These are phyloP conservation scores for Nymphalis io DNA, from an alignment of 1,140 invertebrate species.

Conservation along the genomic window DNA sequence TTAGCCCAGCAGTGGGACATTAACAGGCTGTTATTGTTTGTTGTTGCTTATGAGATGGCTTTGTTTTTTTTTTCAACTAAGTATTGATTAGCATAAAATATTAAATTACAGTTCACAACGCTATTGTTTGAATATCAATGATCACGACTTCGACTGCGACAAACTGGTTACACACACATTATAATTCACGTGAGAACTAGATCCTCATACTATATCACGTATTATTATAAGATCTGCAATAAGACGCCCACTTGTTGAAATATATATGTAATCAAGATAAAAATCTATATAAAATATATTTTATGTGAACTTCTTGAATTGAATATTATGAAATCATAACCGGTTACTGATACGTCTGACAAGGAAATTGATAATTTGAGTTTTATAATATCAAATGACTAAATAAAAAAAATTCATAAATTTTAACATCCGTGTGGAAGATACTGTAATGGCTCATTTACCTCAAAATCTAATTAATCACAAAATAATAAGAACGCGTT, in stretches of 20 bases:
- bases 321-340: constrained; percentile 26
- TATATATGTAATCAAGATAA: constrained; percentile 27
- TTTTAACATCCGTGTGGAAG: too few relatives aligned
- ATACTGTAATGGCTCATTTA: too few relatives aligned
- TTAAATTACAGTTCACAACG: constrained; percentile 4
- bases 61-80: neutral
- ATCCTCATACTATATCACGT: constrained; percentile 17
- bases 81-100: constrained; percentile 5
- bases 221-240: constrained; percentile 24
- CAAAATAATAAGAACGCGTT: too few relatives aligned
- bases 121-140: constrained; percentile 19
- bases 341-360: constrained; percentile 7
- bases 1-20: too few relatives aligned
- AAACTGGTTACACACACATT: constrained; percentile 17
- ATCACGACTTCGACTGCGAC: constrained; percentile 14
- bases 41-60: too few relatives aligned
- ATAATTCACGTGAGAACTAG: constrained; percentile 34
- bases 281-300: constrained; percentile 26
- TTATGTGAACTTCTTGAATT: constrained; percentile 24
- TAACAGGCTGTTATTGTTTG: too few relatives aligned
- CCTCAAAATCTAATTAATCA: too few relatives aligned
- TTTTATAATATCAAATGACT: constrained; percentile 4
- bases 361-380: constrained; percentile 11
- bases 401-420: neutral
- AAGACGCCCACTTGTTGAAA: constrained; percentile 24